Conservation (phyloP, 2,888 invertebrate species). For the Eucera pruinosa region DNA sequence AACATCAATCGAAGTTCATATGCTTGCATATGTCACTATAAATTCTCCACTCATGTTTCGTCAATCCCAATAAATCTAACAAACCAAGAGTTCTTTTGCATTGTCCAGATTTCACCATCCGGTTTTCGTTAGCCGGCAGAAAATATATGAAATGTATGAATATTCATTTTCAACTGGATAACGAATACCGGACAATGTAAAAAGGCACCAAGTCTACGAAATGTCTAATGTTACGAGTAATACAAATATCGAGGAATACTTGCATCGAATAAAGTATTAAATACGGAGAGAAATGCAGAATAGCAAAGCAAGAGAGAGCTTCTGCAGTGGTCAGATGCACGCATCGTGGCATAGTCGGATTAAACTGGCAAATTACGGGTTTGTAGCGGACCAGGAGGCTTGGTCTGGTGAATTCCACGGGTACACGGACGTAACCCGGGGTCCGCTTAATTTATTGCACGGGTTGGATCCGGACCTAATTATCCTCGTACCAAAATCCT, state of each 20-base stretch:
- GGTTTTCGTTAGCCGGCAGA: no score
- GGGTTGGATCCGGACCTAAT: constrained; percentile 55
- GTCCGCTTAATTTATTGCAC: constrained; percentile 64
- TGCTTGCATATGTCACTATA: neutral
- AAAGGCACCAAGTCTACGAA: no score
- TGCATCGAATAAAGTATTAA: neutral
- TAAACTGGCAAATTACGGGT: constrained; percentile 71
- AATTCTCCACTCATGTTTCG: no score
- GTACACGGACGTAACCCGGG: constrained; percentile 35
- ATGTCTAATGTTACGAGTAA: no score
- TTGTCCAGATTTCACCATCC: no score
- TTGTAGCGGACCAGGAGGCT: constrained; percentile 50
- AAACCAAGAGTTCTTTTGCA: no score
- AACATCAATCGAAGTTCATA: neutral
- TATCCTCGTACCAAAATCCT: constrained; percentile 61
- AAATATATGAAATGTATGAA: no score
- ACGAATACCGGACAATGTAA: no score
- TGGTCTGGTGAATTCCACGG: constrained; percentile 59
- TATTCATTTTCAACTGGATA: no score
- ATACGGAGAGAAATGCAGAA: neutral
- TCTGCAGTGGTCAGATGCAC: constrained; percentile 6
- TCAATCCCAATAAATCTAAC: neutral
- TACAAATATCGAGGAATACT: no score
- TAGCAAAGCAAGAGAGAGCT: constrained; percentile 37
- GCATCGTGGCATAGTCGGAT: constrained; percentile 50